phyloP scores from a whole-genome alignment of 2,888 invertebrate species.

The Nesidiocoris tenuis region DNA sequence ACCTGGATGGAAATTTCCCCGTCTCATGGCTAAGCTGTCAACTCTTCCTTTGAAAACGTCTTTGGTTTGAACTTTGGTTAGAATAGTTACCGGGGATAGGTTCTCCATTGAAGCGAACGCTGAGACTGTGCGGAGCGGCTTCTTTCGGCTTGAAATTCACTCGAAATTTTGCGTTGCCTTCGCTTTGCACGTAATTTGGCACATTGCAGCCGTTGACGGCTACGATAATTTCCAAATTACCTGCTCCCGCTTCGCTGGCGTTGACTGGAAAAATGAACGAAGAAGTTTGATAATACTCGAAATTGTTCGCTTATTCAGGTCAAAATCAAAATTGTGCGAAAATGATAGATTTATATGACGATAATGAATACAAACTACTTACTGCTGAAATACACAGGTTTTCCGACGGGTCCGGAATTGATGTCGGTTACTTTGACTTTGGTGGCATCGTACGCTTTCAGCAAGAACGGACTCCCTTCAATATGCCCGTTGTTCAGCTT shows the following conservation, averaged over 20 bases:
- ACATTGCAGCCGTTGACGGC: constrained; percentile 95
- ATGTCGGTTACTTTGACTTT: constrained; percentile 94
- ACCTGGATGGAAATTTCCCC: too few relatives aligned
- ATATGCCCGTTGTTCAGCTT: constrained; percentile 72
- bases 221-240: constrained; percentile 95
- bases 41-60: too few relatives aligned
- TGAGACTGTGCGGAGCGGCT: constrained; percentile 85
- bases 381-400: constrained; percentile 92
- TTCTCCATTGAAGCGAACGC: constrained; percentile 76
- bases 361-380: too few relatives aligned
- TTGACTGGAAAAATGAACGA: constrained; percentile 56
- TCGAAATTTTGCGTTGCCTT: constrained; percentile 91
- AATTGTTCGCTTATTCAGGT: background rate
- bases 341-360: too few relatives aligned
- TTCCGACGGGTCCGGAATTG: constrained; percentile 83
- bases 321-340: background rate
- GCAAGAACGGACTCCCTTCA: constrained; percentile 91
- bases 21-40: too few relatives aligned
- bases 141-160: constrained; percentile 96
- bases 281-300: constrained; percentile 31
- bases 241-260: constrained; percentile 74
- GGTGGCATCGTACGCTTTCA: constrained; percentile 93
- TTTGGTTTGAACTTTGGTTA: too few relatives aligned
- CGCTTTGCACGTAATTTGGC: constrained; percentile 95
- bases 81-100: constrained; percentile 60